Conservation (phyloP, 2,113 vertebrate genomes). For the Dromaius novaehollandiae region DNA sequence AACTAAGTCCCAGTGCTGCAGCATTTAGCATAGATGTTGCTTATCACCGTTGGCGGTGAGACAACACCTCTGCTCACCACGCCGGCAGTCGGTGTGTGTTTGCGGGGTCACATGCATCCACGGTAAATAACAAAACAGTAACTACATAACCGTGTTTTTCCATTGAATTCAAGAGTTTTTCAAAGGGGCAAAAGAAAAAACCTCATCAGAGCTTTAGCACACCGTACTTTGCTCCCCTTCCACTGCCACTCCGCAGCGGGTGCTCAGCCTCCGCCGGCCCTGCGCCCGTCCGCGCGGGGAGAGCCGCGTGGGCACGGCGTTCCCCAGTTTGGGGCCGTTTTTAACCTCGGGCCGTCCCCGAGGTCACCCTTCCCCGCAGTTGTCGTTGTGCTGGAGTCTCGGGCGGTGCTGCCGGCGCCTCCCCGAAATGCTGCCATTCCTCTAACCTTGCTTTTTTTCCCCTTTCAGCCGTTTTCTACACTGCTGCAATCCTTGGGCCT, state of each 20-base stretch:
- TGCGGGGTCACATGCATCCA: background rate
- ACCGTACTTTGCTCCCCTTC: background rate
- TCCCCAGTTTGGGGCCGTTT: background rate
- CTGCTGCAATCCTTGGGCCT: constrained; percentile 93
- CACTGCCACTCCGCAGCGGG: too few relatives aligned
- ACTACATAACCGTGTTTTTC: background rate
- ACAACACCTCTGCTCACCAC: accelerated
- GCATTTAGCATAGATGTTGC: accelerated
- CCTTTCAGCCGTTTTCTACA: constrained; percentile 90
- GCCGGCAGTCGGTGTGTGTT: background rate
- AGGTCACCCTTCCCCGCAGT: too few relatives aligned
- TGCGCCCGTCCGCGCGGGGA: too few relatives aligned
- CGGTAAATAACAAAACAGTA: background rate
- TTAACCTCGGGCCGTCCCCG: background rate
- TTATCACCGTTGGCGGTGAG: background rate
- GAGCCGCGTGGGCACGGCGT: background rate
- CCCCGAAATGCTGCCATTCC: accelerated
- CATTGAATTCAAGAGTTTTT: background rate
- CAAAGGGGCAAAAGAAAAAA: background rate
- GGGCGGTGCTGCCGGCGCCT: background rate
- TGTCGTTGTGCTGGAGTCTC: background rate
- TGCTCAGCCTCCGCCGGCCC: too few relatives aligned
- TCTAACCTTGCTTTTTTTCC: background rate
- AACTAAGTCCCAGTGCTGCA: background rate
- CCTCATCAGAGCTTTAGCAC: background rate